Evolutionary conservation across 2,113 vertebrate genomes (phyloP).

Genomic region (Amphilophus citrinellus): DNA sequence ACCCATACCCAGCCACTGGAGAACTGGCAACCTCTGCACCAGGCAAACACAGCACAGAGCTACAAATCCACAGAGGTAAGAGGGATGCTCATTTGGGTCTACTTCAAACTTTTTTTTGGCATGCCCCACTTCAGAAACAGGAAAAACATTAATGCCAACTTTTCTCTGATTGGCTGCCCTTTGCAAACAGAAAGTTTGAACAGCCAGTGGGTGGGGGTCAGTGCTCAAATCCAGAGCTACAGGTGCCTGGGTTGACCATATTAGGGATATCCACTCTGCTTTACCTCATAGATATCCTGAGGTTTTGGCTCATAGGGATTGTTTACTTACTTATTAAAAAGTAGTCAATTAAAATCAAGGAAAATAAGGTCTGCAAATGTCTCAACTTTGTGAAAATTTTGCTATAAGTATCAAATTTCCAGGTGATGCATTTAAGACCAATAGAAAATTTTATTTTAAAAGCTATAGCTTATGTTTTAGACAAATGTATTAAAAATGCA

Average conservation of each 20-base stretch:
- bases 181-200: no score
- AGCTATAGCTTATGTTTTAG: no score
- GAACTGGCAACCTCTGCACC: conserved; percentile 33
- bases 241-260: no score
- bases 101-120: neutral
- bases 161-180: no score
- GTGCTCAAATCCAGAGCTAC: no score
- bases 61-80: conserved; percentile 78
- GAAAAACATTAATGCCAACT: neutral
- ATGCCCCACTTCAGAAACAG: neutral
- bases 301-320: no score
- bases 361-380: neutral
- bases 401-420: neutral
- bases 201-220: no score
- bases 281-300: no score
- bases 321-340: no score
- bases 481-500: neutral
- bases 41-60: conserved; percentile 53
- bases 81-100: neutral
- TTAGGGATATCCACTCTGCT: no score
- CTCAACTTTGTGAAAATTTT: no score
- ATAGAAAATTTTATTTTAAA: neutral
- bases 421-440: neutral
- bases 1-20: conserved; percentile 32
- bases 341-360: no score